A percentile compares a stretch with the other conserved stretches of the same genome.
phyloP scores from a whole-genome alignment of 2,888 invertebrate species.

The Nomada goodeniana region DNA sequence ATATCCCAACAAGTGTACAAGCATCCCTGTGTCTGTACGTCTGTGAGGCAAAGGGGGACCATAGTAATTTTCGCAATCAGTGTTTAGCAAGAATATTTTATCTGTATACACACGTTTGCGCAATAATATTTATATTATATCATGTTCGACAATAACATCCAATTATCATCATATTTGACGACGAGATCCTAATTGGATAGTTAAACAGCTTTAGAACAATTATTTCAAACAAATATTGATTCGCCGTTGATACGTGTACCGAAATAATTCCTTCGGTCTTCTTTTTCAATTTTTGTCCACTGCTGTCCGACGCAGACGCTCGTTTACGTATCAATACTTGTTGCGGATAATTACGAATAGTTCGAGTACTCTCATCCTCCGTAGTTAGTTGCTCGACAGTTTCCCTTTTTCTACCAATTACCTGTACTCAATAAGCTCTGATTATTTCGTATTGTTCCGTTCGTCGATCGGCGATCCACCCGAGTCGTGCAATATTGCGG shows the following conservation, averaged over 20 bases:
- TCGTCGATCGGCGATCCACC: not conserved
- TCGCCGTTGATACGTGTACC: conserved; percentile 1
- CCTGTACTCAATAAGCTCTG: conserved; percentile 20
- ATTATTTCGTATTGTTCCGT: not conserved
- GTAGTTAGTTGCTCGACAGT: conserved; percentile 44
- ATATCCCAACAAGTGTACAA: conserved; percentile 22
- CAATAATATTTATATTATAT: conserved; percentile 2
- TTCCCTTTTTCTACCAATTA: conserved; percentile 30
- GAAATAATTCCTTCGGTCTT: conserved; percentile 12
- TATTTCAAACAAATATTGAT: conserved; percentile 45
- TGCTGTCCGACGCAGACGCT: conserved; percentile 1
- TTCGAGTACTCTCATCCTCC: conserved; percentile 35
- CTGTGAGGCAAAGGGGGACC: conserved; percentile 7
- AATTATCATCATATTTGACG: not conserved
- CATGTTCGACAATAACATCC: not conserved
- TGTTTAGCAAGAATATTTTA: conserved; percentile 40
- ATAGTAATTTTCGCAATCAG: conserved; percentile 29
- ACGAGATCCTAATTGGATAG: conserved; percentile 39
- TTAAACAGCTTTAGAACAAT: conserved; percentile 46
- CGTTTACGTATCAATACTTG: conserved; percentile 46
- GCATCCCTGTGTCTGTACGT: conserved; percentile 24
- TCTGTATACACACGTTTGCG: conserved; percentile 12
- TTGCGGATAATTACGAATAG: conserved; percentile 45
- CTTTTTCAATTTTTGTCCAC: not conserved
- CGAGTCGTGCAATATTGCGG: conserved; percentile 7